A percentile compares a stretch with the other conserved stretches of the same genome.
Conservation (phyloP, 92 coral and sea anemone species). For the Parazoanthus darwini region DNA sequence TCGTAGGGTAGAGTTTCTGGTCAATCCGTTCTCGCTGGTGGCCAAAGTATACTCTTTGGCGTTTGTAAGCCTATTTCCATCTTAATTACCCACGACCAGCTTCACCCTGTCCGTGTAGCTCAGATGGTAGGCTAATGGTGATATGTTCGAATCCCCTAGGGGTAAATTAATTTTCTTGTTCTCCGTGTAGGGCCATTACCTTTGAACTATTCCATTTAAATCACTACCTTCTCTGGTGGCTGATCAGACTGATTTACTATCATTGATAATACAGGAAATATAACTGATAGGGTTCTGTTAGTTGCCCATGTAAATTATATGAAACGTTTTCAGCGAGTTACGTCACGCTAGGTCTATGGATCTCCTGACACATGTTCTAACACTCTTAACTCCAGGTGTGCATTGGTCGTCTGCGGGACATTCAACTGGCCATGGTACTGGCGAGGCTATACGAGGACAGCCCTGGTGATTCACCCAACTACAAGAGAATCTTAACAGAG, state of each 20-base stretch:
- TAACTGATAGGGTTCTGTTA: too few relatives aligned
- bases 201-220: too few relatives aligned
- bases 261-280: background rate
- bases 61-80: background rate
- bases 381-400: conserved; percentile 62
- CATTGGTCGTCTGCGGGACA: conserved; percentile 79
- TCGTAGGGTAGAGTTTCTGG: background rate
- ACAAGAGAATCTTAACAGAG: conserved; percentile 79
- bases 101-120: too few relatives aligned
- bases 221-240: background rate
- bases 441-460: conserved; percentile 84
- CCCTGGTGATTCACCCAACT: conserved; percentile 58
- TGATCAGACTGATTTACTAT: background rate
- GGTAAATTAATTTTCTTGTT: too few relatives aligned
- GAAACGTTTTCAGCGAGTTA: background rate
- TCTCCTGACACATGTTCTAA: background rate
- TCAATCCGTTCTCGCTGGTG: background rate
- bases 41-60: background rate
- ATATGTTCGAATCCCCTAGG: too few relatives aligned
- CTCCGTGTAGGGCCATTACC: too few relatives aligned
- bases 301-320: background rate
- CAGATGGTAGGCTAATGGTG: too few relatives aligned
- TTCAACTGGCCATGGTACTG: conserved; percentile 94
- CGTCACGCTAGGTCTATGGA: background rate
- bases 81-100: too few relatives aligned